Base-by-base conservation (phyloP, 1,140 invertebrate genomes). In the Sminthurides bifidus region DNA sequence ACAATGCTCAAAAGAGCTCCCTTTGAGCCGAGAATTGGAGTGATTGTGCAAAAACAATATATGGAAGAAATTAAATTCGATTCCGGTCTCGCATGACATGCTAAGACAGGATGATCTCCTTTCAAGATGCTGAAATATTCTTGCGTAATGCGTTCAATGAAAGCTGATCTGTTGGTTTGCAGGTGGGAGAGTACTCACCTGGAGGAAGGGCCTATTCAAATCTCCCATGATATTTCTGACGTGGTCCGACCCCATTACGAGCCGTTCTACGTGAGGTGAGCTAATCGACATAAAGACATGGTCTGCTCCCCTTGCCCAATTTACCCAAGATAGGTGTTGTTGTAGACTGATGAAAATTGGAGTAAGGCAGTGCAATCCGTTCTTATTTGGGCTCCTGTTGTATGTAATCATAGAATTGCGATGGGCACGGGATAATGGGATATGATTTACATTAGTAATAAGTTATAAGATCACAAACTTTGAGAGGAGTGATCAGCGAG, bases 201-300 rank as follows among this genome's bases (percentile, higher is more conserved):
- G 2, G 54, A 63, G 3, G 61, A 63, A 46, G 45, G 54, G 27
- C 54, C 57, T 10, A 52, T 57, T 2, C 55, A 59, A 49, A 41
- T 63, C 17, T 63, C 61, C 12, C 61, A 63, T 30, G 35, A 31
- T 14, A n/a, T n/a, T n/a, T n/a, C n/a, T n/a, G n/a, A n/a, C n/a
- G 60, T 62, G 14, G 55, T 49, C 27, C 40, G n/a, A 14, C 46
- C 44, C 41, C 60, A 62, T 15, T 75, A 72, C 65, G 74, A 75
- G 52, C 74, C 74, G 24, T 75, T 75, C 62, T 74, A 68, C 58
- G 70, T 75, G 52, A 43, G 33, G 46, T 49, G n/a, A 24, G 5
- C n/a, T 35, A 63, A 35, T 35, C 8, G 33, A 35, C n/a, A 35
- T 35, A n/a, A n/a, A n/a, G n/a, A n/a, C n/a, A n/a, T n/a, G n/a